These are phyloP conservation scores for Ophioninae sp. DNA, from an alignment of 2,888 invertebrate genomes.

Conservation along the genomic window DNA sequence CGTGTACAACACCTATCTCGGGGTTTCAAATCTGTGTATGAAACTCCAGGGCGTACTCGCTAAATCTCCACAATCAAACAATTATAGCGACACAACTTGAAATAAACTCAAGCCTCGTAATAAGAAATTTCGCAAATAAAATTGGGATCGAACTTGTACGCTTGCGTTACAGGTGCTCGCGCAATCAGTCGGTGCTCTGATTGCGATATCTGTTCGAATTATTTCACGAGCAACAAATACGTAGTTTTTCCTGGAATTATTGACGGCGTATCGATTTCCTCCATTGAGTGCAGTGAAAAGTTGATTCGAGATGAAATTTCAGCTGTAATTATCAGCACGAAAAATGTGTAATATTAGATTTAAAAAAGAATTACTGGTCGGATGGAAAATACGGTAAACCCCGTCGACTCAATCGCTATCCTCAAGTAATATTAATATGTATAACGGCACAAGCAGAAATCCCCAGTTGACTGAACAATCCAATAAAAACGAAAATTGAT, in stretches of 20 bases:
- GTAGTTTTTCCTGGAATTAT: background rate
- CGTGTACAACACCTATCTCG: conserved; percentile 35
- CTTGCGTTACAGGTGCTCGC: background rate
- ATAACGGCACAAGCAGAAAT: background rate
- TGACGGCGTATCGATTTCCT: background rate
- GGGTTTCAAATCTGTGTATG: conserved; percentile 3
- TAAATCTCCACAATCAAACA: conserved; percentile 42
- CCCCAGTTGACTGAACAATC: background rate
- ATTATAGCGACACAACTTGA: conserved; percentile 44
- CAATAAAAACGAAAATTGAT: background rate
- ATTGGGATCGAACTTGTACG: conserved; percentile 17
- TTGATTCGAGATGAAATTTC: background rate
- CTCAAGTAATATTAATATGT: background rate
- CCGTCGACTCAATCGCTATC: background rate
- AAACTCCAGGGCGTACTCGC: conserved; percentile 14
- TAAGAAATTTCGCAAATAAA: conserved; percentile 36
- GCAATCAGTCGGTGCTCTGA: conserved; percentile 30
- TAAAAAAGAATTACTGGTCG: background rate
- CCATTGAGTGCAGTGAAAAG: background rate
- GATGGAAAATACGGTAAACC: background rate
- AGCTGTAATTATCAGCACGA: too few species aligned
- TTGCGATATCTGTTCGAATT: conserved; percentile 7
- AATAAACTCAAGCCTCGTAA: conserved; percentile 32
- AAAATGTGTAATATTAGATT: too few species aligned
- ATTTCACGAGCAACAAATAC: background rate